Conservation (phyloP, 92 coral and sea anemone species). For the Actinernus sp. region DNA sequence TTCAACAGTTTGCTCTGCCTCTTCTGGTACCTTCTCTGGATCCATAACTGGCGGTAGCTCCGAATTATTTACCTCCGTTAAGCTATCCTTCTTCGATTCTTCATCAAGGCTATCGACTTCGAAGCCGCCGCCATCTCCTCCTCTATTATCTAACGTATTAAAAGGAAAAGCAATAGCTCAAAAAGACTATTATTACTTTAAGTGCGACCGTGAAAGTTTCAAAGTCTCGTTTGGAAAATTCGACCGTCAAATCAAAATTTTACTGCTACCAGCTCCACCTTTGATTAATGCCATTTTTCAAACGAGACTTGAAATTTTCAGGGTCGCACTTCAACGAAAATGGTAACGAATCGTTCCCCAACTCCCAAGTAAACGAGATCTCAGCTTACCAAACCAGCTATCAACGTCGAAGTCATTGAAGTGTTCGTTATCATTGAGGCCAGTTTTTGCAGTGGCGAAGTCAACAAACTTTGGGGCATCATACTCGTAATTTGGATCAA, state of each 20-base stretch:
- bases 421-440: constrained; percentile 20
- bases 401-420: constrained; percentile 70
- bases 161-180: no score
- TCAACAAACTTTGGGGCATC: constrained; percentile 98
- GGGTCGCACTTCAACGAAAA: no score
- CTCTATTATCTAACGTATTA: constrained; percentile 55
- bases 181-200: no score
- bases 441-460: constrained; percentile 47
- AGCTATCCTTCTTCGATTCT: constrained; percentile 15
- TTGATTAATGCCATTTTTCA: no score
- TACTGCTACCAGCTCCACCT: no score
- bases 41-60: constrained; percentile 1
- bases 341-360: no score
- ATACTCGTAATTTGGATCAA: constrained; percentile 80
- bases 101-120: constrained; percentile 51
- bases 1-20: no score
- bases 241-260: no score
- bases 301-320: no score
- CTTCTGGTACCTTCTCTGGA: not conserved
- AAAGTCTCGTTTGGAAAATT: no score
- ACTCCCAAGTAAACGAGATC: no score
- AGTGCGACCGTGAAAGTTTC: no score
- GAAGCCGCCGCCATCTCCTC: constrained; percentile 84
- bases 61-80: not conserved
- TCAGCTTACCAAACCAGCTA: constrained; percentile 98